A percentile compares a stretch with the other conserved stretches of the same genome.
Conservation (phyloP, 1,140 invertebrate genomes). For the Eciton burchellii region DNA sequence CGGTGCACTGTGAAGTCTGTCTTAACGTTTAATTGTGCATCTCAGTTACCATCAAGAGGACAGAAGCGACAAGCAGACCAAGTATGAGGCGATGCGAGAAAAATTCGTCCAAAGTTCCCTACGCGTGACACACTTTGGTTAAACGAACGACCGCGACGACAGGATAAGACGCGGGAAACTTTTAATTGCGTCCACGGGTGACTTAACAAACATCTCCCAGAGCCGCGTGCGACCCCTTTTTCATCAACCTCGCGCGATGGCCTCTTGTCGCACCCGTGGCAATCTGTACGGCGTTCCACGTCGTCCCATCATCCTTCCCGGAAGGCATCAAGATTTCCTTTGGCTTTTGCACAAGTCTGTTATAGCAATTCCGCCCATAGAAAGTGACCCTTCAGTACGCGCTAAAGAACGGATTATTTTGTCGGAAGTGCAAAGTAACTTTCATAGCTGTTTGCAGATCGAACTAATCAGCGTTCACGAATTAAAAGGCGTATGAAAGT, state of each 20-base stretch:
- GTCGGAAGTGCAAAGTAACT: slow-evolving; percentile 2
- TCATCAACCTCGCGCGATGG: slow-evolving; percentile 7
- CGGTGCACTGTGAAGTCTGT: background rate
- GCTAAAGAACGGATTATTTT: slow-evolving; percentile 23
- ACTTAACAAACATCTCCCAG: slow-evolving; percentile 34
- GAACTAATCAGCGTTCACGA: slow-evolving; percentile 28
- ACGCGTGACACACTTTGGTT: slow-evolving; percentile 37
- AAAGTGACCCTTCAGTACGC: slow-evolving; percentile 6
- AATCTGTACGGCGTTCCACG: slow-evolving; percentile 25
- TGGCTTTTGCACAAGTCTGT: slow-evolving; percentile 34
- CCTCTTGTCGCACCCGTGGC: slow-evolving; percentile 20
- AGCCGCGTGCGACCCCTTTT: slow-evolving; percentile 7
- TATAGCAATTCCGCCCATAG: slow-evolving; percentile 25
- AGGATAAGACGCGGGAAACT: slow-evolving; percentile 51
- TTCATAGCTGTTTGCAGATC: slow-evolving; percentile 21
- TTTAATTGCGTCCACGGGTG: slow-evolving; percentile 46
- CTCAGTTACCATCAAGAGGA: background rate
- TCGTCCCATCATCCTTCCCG: background rate
- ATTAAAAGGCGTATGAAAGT: slow-evolving; percentile 11
- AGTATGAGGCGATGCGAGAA: background rate
- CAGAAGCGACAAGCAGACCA: background rate
- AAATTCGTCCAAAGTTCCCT: slow-evolving; percentile 23
- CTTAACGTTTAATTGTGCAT: background rate
- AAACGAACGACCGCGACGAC: slow-evolving; percentile 39
- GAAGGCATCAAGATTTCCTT: background rate